These are phyloP conservation scores for Scolopax rusticola DNA, from an alignment of 2,797 vertebrate genomes.

Conservation along the genomic window DNA sequence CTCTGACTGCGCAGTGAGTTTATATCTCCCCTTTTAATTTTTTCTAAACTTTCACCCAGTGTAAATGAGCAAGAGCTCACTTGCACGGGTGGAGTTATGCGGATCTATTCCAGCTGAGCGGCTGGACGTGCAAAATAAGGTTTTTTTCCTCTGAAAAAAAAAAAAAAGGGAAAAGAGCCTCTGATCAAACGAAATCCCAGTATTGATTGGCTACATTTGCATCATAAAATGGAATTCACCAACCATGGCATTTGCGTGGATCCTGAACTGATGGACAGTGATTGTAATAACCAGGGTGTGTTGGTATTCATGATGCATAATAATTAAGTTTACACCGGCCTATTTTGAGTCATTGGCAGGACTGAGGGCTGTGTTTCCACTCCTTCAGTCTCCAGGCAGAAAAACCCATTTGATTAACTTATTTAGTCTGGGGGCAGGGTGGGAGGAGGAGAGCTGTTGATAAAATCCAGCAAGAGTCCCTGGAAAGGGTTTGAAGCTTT, in stretches of 20 bases:
- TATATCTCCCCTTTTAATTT: neutral
- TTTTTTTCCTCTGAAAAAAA: neutral
- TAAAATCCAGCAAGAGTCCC: neutral
- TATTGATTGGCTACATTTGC: conserved; percentile 55
- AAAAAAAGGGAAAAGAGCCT: neutral
- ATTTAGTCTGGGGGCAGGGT: neutral
- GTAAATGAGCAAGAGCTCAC: neutral
- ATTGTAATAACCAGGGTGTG: conserved; percentile 3
- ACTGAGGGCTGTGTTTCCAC: neutral
- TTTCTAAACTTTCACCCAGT: neutral
- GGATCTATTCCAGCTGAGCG: neutral
- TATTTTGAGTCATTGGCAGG: neutral
- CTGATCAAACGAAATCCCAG: conserved; percentile 23
- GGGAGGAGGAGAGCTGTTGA: neutral
- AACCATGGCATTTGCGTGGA: neutral
- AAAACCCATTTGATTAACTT: neutral
- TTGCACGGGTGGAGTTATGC: neutral
- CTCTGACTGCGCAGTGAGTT: neutral
- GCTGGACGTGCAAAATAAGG: conserved; percentile 16
- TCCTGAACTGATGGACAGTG: conserved; percentile 25
- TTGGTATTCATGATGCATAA: conserved; percentile 1
- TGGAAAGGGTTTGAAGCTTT: neutral
- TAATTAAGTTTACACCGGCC: neutral
- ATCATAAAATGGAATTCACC: conserved; percentile 69
- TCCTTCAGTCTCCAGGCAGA: neutral